A percentile compares a stretch with the other conserved stretches of the same genome.
Evolutionary conservation across 2,888 invertebrate species (phyloP).

Genomic region (Helleia helle): DNA sequence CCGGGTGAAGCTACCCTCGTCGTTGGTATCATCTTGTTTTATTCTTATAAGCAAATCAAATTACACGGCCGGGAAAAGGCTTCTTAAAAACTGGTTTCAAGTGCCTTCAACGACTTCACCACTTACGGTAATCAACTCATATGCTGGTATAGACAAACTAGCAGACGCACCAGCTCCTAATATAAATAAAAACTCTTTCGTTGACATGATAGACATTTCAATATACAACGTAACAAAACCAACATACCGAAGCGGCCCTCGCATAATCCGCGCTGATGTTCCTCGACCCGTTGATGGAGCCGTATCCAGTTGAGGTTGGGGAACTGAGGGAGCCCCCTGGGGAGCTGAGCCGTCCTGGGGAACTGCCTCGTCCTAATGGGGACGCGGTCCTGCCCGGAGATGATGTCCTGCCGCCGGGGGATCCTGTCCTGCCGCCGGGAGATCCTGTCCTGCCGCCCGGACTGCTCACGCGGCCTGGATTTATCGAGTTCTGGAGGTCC

Average conservation of each 20-base stretch:
- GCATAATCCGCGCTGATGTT: constrained; percentile 62
- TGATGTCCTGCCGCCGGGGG: constrained; percentile 69
- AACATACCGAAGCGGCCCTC: constrained; percentile 77
- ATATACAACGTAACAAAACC: not conserved
- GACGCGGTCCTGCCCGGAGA: constrained; percentile 54
- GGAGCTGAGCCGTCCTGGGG: constrained; percentile 72
- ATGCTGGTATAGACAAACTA: too few relatives aligned
- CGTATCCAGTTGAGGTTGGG: constrained; percentile 79
- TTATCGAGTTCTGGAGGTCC: constrained; percentile 95
- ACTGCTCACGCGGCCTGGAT: constrained; percentile 73
- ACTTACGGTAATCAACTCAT: too few relatives aligned
- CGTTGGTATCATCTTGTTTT: too few relatives aligned
- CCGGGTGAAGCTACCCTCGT: too few relatives aligned
- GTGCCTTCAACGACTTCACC: too few relatives aligned
- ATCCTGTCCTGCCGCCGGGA: constrained; percentile 46
- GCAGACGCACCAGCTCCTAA: too few relatives aligned
- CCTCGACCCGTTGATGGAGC: constrained; percentile 83
- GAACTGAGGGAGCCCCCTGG: constrained; percentile 65
- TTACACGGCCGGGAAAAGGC: too few relatives aligned
- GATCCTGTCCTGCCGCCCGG: constrained; percentile 50
- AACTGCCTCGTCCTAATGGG: constrained; percentile 39
- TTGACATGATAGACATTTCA: too few relatives aligned
- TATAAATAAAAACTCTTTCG: too few relatives aligned
- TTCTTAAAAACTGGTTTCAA: too few relatives aligned
- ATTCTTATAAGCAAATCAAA: too few relatives aligned